Percentiles rank a stretch among this genome's conserved stretches.
Conservation (phyloP, 2,888 invertebrate species). For the Platycheirus rosarum region DNA sequence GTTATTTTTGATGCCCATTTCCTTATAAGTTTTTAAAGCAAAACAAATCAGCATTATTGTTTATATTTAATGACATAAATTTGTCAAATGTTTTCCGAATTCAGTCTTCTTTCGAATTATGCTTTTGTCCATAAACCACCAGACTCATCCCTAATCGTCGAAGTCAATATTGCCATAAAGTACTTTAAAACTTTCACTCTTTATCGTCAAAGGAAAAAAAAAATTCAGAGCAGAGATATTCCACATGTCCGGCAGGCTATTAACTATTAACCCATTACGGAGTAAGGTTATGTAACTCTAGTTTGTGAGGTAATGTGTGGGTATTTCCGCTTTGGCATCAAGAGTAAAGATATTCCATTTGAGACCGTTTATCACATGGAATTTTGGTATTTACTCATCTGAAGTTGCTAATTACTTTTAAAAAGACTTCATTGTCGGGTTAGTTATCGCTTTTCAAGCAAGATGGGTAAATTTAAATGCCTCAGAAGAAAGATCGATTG, state of each 20-base stretch:
- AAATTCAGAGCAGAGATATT: background rate
- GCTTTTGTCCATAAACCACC: too few species aligned
- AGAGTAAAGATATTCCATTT: background rate
- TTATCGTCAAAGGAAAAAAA: slow-evolving; percentile 12
- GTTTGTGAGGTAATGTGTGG: slow-evolving; percentile 20
- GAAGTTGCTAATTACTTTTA: background rate
- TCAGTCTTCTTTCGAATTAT: too few species aligned
- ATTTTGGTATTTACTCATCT: background rate
- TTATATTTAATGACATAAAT: too few species aligned
- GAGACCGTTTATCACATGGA: background rate
- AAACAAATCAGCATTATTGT: too few species aligned
- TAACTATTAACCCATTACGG: slow-evolving; percentile 33
- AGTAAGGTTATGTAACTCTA: slow-evolving; percentile 34
- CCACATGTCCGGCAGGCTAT: slow-evolving; percentile 33
- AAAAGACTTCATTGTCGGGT: background rate
- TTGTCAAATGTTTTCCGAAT: too few species aligned
- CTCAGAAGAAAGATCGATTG: too few species aligned
- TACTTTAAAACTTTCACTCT: slow-evolving; percentile 55
- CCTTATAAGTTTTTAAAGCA: too few species aligned
- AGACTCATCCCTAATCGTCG: background rate
- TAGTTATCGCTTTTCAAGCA: too few species aligned
- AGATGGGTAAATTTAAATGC: too few species aligned
- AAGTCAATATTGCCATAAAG: slow-evolving; percentile 26
- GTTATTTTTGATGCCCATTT: too few species aligned
- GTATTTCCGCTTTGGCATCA: slow-evolving; percentile 35